phyloP scores from a whole-genome alignment of 2,113 vertebrate species.

The Probosciger aterrimus region DNA sequence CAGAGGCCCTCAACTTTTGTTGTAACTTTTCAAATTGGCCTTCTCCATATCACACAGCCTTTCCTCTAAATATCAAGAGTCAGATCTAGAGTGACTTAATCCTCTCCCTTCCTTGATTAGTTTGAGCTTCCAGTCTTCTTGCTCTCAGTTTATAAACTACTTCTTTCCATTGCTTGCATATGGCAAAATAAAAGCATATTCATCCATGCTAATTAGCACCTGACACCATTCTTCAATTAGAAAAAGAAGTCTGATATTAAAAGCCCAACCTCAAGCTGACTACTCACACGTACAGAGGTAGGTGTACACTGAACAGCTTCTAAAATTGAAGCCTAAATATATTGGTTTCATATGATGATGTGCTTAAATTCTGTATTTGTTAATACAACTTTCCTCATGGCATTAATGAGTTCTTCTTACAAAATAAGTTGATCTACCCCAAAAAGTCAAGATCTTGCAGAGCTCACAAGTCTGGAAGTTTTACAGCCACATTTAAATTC shows the following conservation, averaged over 20 bases:
- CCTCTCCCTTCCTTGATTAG: not conserved
- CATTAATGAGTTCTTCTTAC: not conserved
- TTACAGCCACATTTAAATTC: not conserved
- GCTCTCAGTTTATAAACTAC: not conserved
- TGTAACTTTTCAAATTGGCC: slow-evolving; percentile 32
- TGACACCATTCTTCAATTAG: slow-evolving; percentile 2
- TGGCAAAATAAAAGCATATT: not conserved
- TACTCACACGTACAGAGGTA: not conserved
- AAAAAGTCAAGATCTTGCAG: not conserved
- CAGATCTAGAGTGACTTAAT: slow-evolving; percentile 10
- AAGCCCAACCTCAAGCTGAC: not conserved
- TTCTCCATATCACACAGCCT: not conserved
- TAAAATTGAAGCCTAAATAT: not conserved
- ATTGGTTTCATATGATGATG: not conserved
- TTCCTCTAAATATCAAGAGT: slow-evolving; percentile 25
- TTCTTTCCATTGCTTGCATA: not conserved
- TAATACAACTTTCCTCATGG: not conserved
- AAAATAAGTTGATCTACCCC: not conserved
- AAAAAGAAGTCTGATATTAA: not conserved
- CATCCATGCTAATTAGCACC: not conserved
- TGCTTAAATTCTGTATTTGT: not conserved
- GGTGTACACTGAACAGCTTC: not conserved
- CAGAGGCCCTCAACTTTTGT: slow-evolving; percentile 36
- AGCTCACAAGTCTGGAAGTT: not conserved
- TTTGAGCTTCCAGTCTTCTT: slow-evolving; percentile 5